Evolutionary conservation across 2,797 vertebrate genomes (phyloP).

Genomic region (Hoplostethus atlanticus): DNA sequence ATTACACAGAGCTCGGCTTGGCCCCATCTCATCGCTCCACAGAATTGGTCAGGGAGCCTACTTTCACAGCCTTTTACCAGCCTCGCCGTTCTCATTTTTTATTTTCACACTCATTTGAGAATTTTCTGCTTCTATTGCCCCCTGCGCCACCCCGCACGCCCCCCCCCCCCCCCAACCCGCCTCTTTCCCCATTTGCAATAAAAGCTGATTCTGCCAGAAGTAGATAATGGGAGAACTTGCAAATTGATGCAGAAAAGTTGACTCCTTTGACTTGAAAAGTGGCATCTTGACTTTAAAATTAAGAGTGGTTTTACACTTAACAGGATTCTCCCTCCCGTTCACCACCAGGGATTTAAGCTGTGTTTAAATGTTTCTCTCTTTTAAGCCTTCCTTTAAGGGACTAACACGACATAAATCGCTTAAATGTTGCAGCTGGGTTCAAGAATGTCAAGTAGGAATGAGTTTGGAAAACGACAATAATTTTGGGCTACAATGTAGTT

Average conservation of each 20-base stretch:
- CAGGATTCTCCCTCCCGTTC: constrained; percentile 12
- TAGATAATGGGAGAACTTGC: constrained; percentile 52
- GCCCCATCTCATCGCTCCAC: constrained; percentile 64
- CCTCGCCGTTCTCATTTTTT: constrained; percentile 68
- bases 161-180: too few relatives aligned
- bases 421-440: background rate
- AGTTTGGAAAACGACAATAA: background rate
- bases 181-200: constrained; percentile 51
- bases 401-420: background rate
- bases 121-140: constrained; percentile 60
- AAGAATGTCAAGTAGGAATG: too few relatives aligned
- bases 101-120: constrained; percentile 72
- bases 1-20: constrained; percentile 73
- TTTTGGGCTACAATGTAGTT: background rate
- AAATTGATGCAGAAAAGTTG: constrained; percentile 57
- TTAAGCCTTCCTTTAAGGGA: constrained; percentile 8
- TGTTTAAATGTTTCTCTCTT: constrained; percentile 13
- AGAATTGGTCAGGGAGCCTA: constrained; percentile 60
- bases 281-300: constrained; percentile 35
- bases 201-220: constrained; percentile 59
- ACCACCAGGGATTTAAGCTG: constrained; percentile 4
- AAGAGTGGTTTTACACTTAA: constrained; percentile 30
- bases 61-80: constrained; percentile 77
- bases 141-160: too few relatives aligned
- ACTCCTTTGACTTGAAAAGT: constrained; percentile 51